Conservation (phyloP, 2,113 vertebrate species). For the Baryphthengus martii region DNA sequence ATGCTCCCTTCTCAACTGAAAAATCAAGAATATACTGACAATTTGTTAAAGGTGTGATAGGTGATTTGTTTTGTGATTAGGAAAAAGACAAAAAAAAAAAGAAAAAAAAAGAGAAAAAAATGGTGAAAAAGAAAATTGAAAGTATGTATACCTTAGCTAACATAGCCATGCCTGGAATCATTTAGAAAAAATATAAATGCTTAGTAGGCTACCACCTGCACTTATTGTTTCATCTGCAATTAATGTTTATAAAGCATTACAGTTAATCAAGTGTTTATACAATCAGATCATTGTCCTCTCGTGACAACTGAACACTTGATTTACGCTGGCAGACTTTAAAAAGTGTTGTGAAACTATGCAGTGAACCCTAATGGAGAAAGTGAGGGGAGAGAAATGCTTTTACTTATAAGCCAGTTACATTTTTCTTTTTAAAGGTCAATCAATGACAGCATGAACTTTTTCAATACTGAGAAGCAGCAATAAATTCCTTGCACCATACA, state of each 20-base stretch:
- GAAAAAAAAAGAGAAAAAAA: background rate
- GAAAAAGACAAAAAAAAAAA: background rate
- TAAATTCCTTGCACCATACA: conserved; percentile 67
- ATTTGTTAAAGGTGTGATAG: background rate
- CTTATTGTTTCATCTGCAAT: background rate
- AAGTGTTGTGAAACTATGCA: conserved; percentile 7
- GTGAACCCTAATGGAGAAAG: conserved; percentile 22
- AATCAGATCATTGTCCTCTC: background rate
- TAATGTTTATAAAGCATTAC: background rate
- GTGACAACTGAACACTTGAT: background rate
- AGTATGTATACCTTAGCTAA: background rate
- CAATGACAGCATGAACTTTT: conserved; percentile 75
- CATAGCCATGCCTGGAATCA: background rate
- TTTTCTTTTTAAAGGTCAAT: conserved; percentile 79
- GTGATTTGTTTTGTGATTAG: background rate
- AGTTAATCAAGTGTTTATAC: background rate
- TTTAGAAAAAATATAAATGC: background rate
- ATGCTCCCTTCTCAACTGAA: background rate
- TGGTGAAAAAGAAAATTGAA: background rate
- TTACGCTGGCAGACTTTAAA: background rate
- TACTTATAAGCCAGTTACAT: conserved; percentile 58
- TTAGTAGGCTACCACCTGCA: background rate
- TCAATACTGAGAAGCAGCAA: conserved; percentile 65
- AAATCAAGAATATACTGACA: background rate
- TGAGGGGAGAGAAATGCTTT: conserved; percentile 29